Conservation (phyloP, 2,888 invertebrate species). For the Synanthedon vespiformis region DNA sequence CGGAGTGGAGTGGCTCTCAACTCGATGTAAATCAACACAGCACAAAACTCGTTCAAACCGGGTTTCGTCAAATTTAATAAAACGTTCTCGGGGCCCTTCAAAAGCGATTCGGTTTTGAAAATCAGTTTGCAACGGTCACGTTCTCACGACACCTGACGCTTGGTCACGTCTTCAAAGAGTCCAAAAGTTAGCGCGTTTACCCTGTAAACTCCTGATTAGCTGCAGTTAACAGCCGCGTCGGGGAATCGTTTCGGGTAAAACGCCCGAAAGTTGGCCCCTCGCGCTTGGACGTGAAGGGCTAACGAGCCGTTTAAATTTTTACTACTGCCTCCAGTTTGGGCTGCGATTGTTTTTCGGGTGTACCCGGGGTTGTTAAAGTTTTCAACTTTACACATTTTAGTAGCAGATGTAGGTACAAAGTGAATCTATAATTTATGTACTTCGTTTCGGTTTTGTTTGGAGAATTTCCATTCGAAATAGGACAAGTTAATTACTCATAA, state of each 20-base stretch:
- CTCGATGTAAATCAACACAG: neutral
- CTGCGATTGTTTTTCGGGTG: neutral
- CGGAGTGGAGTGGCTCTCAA: neutral
- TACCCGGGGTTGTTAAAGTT: neutral
- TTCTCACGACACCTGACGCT: conserved; percentile 21
- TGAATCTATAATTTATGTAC: too few relatives aligned
- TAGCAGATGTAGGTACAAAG: neutral
- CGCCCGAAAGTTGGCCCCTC: conserved; percentile 22
- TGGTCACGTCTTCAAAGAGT: conserved; percentile 26
- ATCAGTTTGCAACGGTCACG: conserved; percentile 21
- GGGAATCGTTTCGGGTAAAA: conserved; percentile 3
- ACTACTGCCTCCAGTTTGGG: conserved; percentile 3
- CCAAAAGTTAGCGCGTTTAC: conserved; percentile 13
- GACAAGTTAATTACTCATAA: too few relatives aligned
- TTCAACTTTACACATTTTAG: neutral
- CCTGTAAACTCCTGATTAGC: conserved; percentile 20
- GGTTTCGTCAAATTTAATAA: neutral
- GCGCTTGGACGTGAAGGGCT: conserved; percentile 11
- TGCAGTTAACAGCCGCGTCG: conserved; percentile 12
- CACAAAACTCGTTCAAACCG: neutral
- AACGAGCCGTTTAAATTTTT: conserved; percentile 31
- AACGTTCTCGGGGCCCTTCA: neutral
- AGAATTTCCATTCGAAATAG: too few relatives aligned
- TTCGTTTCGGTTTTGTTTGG: too few relatives aligned
- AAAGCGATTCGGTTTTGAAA: conserved; percentile 4